Base-by-base conservation (phyloP, 2,113 vertebrate genomes). In the Gadus macrocephalus region DNA sequence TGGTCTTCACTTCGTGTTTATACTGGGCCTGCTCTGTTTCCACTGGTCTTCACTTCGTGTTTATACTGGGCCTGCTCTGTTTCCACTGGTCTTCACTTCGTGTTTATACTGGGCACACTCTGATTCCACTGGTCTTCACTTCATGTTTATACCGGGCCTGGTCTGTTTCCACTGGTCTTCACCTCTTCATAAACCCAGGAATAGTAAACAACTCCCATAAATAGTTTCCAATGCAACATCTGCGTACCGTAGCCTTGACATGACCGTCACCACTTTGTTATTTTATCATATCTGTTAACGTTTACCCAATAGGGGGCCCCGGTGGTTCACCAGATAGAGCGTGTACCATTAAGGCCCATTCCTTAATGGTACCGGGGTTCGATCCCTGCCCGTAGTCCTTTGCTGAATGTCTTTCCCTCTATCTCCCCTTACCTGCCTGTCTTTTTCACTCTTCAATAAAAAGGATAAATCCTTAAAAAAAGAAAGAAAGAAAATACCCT, bases 191-290 rank as follows among this genome's bases (percentile, higher is more conserved):
- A 83, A 83, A 71, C 69, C 64, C 75, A 67, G 69, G 72, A 75
- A 81, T 80, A 67, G 72, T 72, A 81, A 85, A 83, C 80, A 77
- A 72, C 42, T 74, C 67, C 2, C 31, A 78, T 88, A 85, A 89
- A 89, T 73, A 64, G 67, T 87, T 88, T 87, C 85, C 64, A 75
- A 86, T 78, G 78, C 74, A 81, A 83, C 80, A 87, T 86, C 75
- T 80, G 81, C 78, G 87, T 86, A 87, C 89, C 87, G 85, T 83
- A 83, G 74, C 68, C 76, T 74, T 72, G 79, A 81, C 86, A 87
- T 89, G 78, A 77, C 73, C 65, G 17, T 16, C 2, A 14, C 16
- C 5, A 16, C 55, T 17, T 5, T 20, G 73, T 35, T 35, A 7
- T 14, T 49, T 49, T 14, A 7, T 49, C 2, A 9, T 49, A 49